These are phyloP conservation scores for Nycticryphes semicollaris DNA, from an alignment of 2,113 vertebrate genomes.

Conservation along the genomic window DNA sequence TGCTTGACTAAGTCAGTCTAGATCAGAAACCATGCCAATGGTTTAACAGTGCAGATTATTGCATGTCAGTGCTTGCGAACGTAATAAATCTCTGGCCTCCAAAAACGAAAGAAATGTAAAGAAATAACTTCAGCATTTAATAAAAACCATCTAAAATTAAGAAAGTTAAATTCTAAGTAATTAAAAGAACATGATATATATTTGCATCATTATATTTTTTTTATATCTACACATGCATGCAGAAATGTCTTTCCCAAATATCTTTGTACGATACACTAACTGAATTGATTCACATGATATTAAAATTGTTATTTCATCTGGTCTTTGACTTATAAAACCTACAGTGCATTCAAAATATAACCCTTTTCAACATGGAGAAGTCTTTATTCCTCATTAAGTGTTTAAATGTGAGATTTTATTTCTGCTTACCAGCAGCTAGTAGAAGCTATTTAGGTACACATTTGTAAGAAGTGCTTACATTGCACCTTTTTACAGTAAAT, in stretches of 20 bases:
- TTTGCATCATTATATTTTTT: background rate
- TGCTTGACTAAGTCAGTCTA: background rate
- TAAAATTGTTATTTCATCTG: background rate
- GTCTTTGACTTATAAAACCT: background rate
- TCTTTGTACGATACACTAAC: background rate
- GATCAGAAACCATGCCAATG: background rate
- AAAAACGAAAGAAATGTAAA: background rate
- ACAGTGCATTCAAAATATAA: background rate
- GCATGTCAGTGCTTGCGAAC: background rate
- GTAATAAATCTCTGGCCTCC: background rate
- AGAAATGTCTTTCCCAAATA: background rate
- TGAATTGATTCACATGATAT: background rate
- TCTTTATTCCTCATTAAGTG: background rate
- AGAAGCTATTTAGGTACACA: background rate
- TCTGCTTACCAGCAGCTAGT: background rate
- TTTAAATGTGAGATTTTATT: background rate
- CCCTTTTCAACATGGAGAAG: background rate
- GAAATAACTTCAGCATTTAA: background rate
- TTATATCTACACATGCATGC: background rate
- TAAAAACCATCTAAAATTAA: background rate
- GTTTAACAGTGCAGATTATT: background rate
- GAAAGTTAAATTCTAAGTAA: background rate
- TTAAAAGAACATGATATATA: background rate
- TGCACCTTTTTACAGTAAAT: conserved; percentile 14
- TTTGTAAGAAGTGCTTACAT: background rate